Percentiles rank a stretch among this genome's conserved stretches.
phyloP scores from a whole-genome alignment of 2,797 vertebrate species.

The Chanos chanos region DNA sequence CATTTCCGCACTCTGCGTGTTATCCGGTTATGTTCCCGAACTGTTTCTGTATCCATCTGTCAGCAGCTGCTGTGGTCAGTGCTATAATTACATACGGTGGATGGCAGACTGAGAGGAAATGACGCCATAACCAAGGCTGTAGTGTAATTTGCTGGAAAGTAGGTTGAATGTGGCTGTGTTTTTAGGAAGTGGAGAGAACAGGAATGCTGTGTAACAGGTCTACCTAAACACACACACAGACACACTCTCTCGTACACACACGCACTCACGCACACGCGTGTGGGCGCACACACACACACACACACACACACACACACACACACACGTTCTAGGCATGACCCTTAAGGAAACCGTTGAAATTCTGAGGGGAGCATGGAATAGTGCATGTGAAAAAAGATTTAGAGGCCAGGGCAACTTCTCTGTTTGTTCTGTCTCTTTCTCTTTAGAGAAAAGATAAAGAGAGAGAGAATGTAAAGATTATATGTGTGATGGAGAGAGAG shows the following conservation, averaged over 20 bases:
- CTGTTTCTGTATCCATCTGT: slow-evolving; percentile 12
- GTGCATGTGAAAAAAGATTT: no score
- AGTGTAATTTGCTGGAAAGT: slow-evolving; percentile 12
- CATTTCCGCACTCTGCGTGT: no score
- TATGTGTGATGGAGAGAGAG: no score
- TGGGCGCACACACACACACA: no score
- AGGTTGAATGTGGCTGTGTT: slow-evolving; percentile 2
- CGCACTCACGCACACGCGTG: slow-evolving; percentile 3
- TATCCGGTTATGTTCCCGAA: slow-evolving; percentile 13
- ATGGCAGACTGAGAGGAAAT: slow-evolving; percentile 14
- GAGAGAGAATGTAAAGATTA: no score
- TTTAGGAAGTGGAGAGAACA: slow-evolving; percentile 17
- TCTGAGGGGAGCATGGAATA: no score
- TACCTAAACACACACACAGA: background rate
- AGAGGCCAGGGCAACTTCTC: no score
- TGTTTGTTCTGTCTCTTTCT: no score
- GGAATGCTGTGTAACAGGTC: slow-evolving; percentile 27
- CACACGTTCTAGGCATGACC: background rate
- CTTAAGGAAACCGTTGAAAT: no score
- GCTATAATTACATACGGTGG: background rate
- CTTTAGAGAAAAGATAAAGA: no score
- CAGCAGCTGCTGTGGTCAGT: background rate
- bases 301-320: slow-evolving; percentile 9
- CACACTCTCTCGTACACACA: background rate
- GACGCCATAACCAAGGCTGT: slow-evolving; percentile 15